A percentile compares a stretch with the other conserved stretches of the same genome.
phyloP scores from a whole-genome alignment of 1,140 invertebrate genomes.

The Paracyclopina nana region DNA sequence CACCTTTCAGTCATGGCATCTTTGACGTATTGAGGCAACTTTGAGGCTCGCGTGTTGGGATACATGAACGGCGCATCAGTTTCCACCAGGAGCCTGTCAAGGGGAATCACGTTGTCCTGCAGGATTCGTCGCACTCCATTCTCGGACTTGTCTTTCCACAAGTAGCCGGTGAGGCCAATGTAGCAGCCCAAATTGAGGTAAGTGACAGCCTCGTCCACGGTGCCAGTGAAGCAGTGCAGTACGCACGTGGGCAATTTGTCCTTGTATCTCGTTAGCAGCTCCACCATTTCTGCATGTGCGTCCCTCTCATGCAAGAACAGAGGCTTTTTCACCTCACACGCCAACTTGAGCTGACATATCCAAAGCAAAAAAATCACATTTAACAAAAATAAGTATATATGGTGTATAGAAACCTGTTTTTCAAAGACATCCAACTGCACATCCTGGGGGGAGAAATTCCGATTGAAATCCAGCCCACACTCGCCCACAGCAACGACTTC shows the following conservation, averaged over 20 bases:
- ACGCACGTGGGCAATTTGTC: conserved; percentile 51
- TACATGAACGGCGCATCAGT: conserved; percentile 91
- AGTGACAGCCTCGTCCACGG: conserved; percentile 51
- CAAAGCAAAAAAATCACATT: conserved; percentile 15
- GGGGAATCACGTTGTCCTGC: conserved; percentile 50
- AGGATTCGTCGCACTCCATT: conserved; percentile 63
- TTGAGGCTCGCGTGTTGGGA: conserved; percentile 78
- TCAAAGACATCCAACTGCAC: conserved; percentile 68
- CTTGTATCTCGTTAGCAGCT: conserved; percentile 31
- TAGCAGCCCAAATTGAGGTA: conserved; percentile 76
- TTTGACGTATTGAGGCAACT: conserved; percentile 64
- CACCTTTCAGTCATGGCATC: conserved; percentile 62
- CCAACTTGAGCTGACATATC: conserved; percentile 45
- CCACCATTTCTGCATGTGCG: conserved; percentile 57
- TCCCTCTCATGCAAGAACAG: conserved; percentile 75
- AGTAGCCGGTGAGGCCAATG: conserved; percentile 62
- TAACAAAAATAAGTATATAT: conserved; percentile 6
- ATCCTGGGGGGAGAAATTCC: conserved; percentile 73
- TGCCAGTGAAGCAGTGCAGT: conserved; percentile 86
- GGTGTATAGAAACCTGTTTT: conserved; percentile 43
- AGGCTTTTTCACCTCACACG: conserved; percentile 66
- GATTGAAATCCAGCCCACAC: conserved; percentile 81
- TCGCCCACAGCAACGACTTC: conserved; percentile 85
- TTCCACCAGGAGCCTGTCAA: conserved; percentile 60
- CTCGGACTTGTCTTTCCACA: conserved; percentile 85